These are phyloP conservation scores for Poecile montanus DNA, from an alignment of 2,797 vertebrate genomes.

Conservation along the genomic window DNA sequence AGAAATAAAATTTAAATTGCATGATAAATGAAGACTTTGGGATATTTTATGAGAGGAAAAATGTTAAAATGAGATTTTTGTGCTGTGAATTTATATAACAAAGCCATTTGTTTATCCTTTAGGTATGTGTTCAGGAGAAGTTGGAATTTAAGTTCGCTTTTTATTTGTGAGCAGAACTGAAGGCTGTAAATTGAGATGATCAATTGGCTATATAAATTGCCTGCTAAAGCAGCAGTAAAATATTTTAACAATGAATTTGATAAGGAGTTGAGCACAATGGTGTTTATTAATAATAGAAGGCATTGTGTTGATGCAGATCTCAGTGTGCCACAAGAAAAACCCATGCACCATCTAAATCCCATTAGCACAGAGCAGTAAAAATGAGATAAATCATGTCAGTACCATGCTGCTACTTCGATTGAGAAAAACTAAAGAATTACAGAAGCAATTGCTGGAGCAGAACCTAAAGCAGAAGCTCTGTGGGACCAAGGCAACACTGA, in stretches of 20 bases:
- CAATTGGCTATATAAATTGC: background rate
- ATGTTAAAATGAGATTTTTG: background rate
- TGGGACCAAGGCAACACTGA: background rate
- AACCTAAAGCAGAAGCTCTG: background rate
- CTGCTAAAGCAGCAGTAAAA: background rate
- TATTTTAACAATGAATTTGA: slow-evolving; percentile 8
- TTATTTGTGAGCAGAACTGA: background rate
- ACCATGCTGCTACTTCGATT: background rate
- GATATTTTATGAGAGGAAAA: background rate
- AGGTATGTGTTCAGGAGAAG: background rate
- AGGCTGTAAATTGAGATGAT: background rate
- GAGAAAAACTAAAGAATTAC: background rate
- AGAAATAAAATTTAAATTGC: background rate
- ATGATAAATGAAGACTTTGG: background rate
- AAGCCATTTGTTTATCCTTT: background rate
- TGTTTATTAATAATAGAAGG: background rate
- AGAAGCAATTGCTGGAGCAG: background rate
- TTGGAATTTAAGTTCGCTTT: background rate
- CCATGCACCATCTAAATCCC: background rate
- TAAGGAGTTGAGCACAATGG: background rate
- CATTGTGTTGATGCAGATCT: background rate
- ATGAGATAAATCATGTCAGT: slow-evolving; percentile 11
- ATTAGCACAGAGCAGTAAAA: slow-evolving; percentile 11
- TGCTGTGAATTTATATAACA: background rate
- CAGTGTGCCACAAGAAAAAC: background rate